These are phyloP conservation scores for Sipha flava DNA, from an alignment of 1,140 invertebrate genomes.

Conservation along the genomic window DNA sequence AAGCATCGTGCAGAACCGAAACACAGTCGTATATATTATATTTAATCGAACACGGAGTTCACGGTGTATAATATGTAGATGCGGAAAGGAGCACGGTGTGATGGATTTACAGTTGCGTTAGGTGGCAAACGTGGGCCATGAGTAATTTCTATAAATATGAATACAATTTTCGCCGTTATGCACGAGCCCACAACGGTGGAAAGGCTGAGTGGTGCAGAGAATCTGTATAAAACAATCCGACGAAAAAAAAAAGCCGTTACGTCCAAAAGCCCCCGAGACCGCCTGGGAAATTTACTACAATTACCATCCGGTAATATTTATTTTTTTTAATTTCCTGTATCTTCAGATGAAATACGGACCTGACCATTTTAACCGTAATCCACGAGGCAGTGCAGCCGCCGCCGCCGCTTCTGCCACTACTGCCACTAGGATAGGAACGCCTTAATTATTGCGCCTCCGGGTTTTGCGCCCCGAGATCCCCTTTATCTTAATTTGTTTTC, in stretches of 20 bases:
- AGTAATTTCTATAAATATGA: background rate
- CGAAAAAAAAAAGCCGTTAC: background rate
- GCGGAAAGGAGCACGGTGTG: too few relatives aligned
- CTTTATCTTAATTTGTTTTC: slow-evolving; percentile 20
- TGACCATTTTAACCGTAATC: slow-evolving; percentile 26
- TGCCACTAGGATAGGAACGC: background rate
- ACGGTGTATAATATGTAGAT: background rate
- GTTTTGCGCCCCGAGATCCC: background rate
- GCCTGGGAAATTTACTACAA: slow-evolving; percentile 23
- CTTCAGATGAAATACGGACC: slow-evolving; percentile 23
- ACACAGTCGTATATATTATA: too few relatives aligned
- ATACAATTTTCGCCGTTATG: background rate
- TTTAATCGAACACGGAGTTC: too few relatives aligned
- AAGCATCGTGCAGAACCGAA: too few relatives aligned
- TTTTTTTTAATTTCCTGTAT: slow-evolving; percentile 30
- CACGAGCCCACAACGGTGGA: too few relatives aligned
- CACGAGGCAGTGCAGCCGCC: background rate
- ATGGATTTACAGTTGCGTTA: too few relatives aligned
- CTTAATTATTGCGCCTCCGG: slow-evolving; percentile 23
- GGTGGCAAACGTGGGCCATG: background rate
- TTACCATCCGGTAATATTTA: slow-evolving; percentile 30
- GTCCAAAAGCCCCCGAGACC: slow-evolving; percentile 16
- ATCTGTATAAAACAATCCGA: background rate
- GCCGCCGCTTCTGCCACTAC: background rate
- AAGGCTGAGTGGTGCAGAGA: too few relatives aligned